These are phyloP conservation scores for Phrynosoma platyrhinos DNA, from an alignment of 2,113 vertebrate genomes.

Conservation along the genomic window DNA sequence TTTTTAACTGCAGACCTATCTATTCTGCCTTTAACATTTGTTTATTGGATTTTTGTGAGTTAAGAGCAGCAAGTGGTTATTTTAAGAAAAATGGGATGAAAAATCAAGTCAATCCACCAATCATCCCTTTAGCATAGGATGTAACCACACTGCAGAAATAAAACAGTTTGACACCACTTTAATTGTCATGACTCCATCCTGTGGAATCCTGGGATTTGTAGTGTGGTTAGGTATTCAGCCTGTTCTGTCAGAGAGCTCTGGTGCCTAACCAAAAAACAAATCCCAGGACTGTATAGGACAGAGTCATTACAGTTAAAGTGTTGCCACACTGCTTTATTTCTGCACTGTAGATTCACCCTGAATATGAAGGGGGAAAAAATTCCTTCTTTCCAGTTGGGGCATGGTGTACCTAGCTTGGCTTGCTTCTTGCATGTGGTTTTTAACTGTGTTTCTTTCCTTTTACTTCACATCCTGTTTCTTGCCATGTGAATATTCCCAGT, in stretches of 20 bases:
- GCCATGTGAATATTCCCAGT: too few relatives aligned
- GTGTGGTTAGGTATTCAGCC: too few relatives aligned
- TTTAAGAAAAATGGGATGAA: not conserved
- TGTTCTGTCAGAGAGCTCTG: too few relatives aligned
- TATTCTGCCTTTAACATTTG: not conserved
- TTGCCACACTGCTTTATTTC: too few relatives aligned
- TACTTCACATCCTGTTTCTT: too few relatives aligned
- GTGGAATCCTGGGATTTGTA: too few relatives aligned
- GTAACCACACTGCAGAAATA: too few relatives aligned
- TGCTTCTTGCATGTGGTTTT: not conserved
- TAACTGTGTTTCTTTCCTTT: not conserved
- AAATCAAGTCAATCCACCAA: not conserved
- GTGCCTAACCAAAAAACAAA: too few relatives aligned
- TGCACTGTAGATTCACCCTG: not conserved
- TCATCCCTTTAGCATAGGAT: not conserved
- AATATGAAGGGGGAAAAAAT: not conserved
- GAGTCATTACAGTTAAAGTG: too few relatives aligned
- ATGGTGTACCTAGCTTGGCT: not conserved
- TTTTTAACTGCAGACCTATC: not conserved
- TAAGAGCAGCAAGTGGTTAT: not conserved
- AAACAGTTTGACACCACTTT: too few relatives aligned
- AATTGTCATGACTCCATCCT: too few relatives aligned
- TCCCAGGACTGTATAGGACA: too few relatives aligned
- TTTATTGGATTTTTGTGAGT: not conserved
- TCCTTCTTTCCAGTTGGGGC: not conserved